phyloP scores from a whole-genome alignment of 2,888 invertebrate genomes.

The Apamea crenata region DNA sequence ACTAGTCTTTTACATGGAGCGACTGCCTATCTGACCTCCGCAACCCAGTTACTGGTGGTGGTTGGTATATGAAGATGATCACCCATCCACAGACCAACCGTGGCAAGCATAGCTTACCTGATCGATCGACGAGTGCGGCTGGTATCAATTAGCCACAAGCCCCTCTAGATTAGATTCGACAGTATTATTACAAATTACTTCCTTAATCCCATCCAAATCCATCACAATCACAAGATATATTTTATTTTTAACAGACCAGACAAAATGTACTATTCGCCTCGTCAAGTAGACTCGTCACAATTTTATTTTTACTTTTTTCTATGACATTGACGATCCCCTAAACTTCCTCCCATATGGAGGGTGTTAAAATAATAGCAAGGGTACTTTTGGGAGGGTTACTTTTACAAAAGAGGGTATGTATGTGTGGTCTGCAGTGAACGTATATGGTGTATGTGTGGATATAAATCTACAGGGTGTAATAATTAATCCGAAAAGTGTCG shows the following conservation, averaged over 20 bases:
- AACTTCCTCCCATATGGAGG: constrained; percentile 70
- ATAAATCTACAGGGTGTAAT: constrained; percentile 33
- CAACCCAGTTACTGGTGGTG: too few relatives aligned
- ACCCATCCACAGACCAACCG: too few relatives aligned
- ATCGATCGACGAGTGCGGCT: too few relatives aligned
- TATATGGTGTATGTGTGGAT: not conserved
- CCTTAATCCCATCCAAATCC: too few relatives aligned
- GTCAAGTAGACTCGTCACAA: constrained; percentile 17
- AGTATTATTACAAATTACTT: too few relatives aligned
- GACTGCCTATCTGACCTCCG: too few relatives aligned
- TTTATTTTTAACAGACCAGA: not conserved
- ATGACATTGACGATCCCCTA: constrained; percentile 48
- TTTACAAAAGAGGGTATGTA: constrained; percentile 58
- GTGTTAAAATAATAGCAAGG: constrained; percentile 80
- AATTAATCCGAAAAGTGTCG: not conserved
- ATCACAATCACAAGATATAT: too few relatives aligned
- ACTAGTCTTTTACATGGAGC: too few relatives aligned
- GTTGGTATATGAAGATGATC: too few relatives aligned
- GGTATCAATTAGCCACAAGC: too few relatives aligned
- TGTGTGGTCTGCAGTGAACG: constrained; percentile 14
- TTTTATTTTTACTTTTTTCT: constrained; percentile 35
- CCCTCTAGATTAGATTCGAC: too few relatives aligned
- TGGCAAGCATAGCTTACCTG: too few relatives aligned
- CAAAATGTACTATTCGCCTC: not conserved
- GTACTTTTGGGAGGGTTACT: constrained; percentile 65